Percentiles rank a stretch among this genome's conserved stretches.
Evolutionary conservation across 2,113 vertebrate species (phyloP).

Genomic region (Caracal caracal): DNA sequence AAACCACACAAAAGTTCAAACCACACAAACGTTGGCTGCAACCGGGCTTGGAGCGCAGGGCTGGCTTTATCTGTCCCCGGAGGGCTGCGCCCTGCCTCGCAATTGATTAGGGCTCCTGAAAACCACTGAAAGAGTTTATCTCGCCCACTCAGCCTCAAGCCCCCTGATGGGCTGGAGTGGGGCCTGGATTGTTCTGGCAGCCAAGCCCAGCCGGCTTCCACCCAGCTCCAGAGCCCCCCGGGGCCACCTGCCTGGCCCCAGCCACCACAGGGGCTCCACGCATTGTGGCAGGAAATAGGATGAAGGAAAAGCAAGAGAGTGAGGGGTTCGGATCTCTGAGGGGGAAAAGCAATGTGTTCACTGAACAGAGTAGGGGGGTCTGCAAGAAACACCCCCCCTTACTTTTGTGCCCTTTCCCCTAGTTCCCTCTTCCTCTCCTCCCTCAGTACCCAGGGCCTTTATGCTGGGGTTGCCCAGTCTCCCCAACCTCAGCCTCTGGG

Average conservation of each 20-base stretch:
- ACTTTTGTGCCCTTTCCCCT: neutral
- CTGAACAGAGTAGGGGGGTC: neutral
- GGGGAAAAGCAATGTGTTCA: neutral
- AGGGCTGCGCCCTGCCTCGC: neutral
- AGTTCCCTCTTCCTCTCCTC: neutral
- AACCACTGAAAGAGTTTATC: slow-evolving; percentile 52
- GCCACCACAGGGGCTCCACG: neutral
- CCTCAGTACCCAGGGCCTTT: neutral
- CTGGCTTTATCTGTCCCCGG: slow-evolving; percentile 51
- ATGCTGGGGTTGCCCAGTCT: neutral
- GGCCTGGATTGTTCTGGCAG: slow-evolving; percentile 43
- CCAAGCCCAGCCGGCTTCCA: neutral
- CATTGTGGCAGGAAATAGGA: neutral
- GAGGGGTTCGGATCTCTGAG: neutral
- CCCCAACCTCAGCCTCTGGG: neutral
- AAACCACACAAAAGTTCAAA: slow-evolving; percentile 67
- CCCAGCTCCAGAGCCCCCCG: neutral
- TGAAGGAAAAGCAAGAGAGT: neutral
- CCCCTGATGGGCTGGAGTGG: neutral
- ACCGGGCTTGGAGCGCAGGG: neutral
- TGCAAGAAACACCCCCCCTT: neutral
- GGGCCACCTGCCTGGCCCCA: neutral
- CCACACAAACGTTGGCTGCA: slow-evolving; percentile 48
- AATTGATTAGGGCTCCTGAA: slow-evolving; percentile 60
- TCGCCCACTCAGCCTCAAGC: slow-evolving; percentile 20